Conservation (phyloP, 1,140 invertebrate species). For the Melitaea cinxia region DNA sequence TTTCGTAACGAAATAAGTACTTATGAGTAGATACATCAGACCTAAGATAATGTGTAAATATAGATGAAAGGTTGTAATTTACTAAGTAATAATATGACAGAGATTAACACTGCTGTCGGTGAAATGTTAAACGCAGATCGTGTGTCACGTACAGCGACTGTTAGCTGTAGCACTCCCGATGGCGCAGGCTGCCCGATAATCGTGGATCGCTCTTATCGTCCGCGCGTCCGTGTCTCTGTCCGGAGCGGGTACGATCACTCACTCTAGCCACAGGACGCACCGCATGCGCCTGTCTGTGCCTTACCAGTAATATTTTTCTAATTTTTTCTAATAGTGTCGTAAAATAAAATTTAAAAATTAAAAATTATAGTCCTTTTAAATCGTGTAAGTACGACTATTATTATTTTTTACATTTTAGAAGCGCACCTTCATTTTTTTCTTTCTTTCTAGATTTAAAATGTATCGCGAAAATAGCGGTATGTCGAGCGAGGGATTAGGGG, state of each 20-base stretch:
- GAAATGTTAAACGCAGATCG: conserved; percentile 12
- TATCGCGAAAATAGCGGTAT: conserved; percentile 55
- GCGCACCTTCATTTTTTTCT: conserved; percentile 12
- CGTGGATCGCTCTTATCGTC: conserved; percentile 71
- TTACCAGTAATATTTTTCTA: neutral
- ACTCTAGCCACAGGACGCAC: conserved; percentile 50
- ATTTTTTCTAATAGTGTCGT: neutral
- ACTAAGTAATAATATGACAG: conserved; percentile 9
- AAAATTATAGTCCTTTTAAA: neutral
- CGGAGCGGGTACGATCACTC: conserved; percentile 54
- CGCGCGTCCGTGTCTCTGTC: conserved; percentile 65
- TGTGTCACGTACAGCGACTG: conserved; percentile 20
- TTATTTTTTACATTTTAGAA: conserved; percentile 14
- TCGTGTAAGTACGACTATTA: conserved; percentile 23
- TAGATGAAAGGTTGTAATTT: neutral
- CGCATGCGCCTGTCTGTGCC: conserved; percentile 44
- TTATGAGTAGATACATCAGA: neutral
- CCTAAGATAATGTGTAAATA: neutral
- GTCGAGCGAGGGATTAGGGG: conserved; percentile 60
- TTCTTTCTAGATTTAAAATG: conserved; percentile 64
- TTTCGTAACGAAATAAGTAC: neutral
- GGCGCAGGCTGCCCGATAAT: conserved; percentile 64
- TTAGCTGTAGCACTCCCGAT: conserved; percentile 37
- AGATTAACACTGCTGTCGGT: conserved; percentile 9
- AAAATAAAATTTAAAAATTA: neutral